These are phyloP conservation scores for Camelus dromedarius DNA, from an alignment of 2,113 vertebrate species.

Conservation along the genomic window DNA sequence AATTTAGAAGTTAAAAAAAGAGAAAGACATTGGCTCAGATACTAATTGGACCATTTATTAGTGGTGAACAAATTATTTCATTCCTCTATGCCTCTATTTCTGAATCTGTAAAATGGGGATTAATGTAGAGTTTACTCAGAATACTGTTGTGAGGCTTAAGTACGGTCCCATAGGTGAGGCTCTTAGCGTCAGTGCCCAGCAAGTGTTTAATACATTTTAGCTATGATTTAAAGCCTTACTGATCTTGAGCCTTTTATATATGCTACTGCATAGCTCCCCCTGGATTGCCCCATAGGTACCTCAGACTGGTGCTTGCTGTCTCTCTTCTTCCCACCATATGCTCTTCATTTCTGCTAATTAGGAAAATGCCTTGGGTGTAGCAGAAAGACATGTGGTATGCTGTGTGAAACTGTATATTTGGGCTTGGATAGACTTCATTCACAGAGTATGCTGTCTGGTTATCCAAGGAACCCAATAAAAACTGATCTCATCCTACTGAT, in stretches of 20 bases:
- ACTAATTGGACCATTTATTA: not conserved
- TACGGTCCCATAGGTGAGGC: not conserved
- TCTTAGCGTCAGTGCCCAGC: not conserved
- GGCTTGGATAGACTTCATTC: constrained; percentile 53
- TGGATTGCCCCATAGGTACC: not conserved
- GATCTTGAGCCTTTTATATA: not conserved
- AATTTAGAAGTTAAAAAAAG: too few species aligned
- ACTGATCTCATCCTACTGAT: constrained; percentile 68
- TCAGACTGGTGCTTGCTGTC: not conserved
- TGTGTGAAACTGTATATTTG: constrained; percentile 48
- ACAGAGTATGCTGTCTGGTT: constrained; percentile 50
- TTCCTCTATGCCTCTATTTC: not conserved
- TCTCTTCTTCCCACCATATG: not conserved
- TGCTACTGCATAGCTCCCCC: not conserved
- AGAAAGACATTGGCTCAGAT: not conserved
- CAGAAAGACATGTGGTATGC: constrained; percentile 21
- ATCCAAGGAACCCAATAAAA: constrained; percentile 49
- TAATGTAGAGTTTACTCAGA: not conserved
- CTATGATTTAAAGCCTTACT: not conserved
- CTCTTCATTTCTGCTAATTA: constrained; percentile 60
- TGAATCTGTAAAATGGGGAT: not conserved
- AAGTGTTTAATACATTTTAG: not conserved
- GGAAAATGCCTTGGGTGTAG: not conserved
- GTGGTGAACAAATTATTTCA: constrained; percentile 16
- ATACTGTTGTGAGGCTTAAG: not conserved